Evolutionary conservation across 2,888 invertebrate species (phyloP).

Genomic region (Rhorus exstirpatorius): DNA sequence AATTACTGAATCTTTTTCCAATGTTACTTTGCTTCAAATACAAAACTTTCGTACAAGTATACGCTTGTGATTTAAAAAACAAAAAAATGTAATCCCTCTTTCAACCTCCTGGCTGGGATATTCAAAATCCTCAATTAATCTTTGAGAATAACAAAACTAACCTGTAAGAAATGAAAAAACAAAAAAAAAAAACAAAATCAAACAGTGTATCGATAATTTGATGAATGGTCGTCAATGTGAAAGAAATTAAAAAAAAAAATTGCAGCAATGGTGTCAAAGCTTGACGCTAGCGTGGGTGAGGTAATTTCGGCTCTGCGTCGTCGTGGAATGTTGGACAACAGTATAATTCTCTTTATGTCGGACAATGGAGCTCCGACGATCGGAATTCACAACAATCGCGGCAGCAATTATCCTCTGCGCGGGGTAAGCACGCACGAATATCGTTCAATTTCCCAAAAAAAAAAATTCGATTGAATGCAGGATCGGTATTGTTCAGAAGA

Average conservation of each 20-base stretch:
- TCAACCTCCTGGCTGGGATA: too few species aligned
- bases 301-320: conserved; percentile 90
- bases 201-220: too few species aligned
- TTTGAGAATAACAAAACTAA: too few species aligned
- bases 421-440: conserved; percentile 87
- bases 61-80: neutral
- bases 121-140: too few species aligned
- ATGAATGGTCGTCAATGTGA: neutral
- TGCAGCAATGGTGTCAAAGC: conserved; percentile 93
- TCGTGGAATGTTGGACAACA: conserved; percentile 91
- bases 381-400: conserved; percentile 91
- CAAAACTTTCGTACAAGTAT: too few species aligned
- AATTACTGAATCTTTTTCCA: too few species aligned
- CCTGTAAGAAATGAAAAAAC: too few species aligned
- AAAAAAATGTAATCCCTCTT: too few species aligned
- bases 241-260: conserved; percentile 68
- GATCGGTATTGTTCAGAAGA: too few species aligned
- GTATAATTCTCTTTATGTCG: conserved; percentile 94
- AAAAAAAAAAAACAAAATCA: too few species aligned
- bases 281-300: conserved; percentile 94
- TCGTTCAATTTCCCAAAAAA: neutral
- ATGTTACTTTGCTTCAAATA: too few species aligned
- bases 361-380: conserved; percentile 95
- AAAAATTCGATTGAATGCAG: neutral
- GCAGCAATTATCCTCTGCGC: conserved; percentile 93